A percentile compares a stretch with the other conserved stretches of the same genome.
Evolutionary conservation across 2,888 invertebrate genomes (phyloP).

Genomic region (Lomographa bimaculata): DNA sequence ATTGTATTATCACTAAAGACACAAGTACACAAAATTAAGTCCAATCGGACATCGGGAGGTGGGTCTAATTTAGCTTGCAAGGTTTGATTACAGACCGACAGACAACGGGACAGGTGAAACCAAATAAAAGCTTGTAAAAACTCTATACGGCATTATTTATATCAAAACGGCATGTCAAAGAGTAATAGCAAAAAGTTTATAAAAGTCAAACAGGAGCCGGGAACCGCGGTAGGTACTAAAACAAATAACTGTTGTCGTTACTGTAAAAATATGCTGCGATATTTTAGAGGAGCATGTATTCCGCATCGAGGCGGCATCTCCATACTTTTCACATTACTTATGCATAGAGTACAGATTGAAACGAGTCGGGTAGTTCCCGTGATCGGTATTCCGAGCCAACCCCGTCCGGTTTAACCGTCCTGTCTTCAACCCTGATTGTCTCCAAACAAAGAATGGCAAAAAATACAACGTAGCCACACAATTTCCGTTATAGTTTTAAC

Average conservation of each 20-base stretch:
- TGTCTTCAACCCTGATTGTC: constrained; percentile 67
- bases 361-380: constrained; percentile 73
- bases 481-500: constrained; percentile 36
- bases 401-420: constrained; percentile 67
- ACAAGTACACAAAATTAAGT: no score
- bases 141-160: no score
- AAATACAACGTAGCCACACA: constrained; percentile 35
- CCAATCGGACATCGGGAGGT: no score
- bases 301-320: constrained; percentile 67
- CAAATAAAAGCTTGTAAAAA: no score
- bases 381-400: constrained; percentile 75
- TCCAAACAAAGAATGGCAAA: constrained; percentile 64
- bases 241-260: constrained; percentile 72
- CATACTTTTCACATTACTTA: constrained; percentile 82
- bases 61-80: no score
- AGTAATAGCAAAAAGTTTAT: constrained; percentile 13
- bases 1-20: no score
- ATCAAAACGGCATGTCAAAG: no score
- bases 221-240: constrained; percentile 39
- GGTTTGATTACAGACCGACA: no score
- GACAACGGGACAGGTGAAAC: no score
- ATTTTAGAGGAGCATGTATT: constrained; percentile 71
- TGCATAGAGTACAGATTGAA: constrained; percentile 82
- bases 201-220: constrained; percentile 12
- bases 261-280: constrained; percentile 75